Percentiles rank a stretch among this genome's conserved stretches.
Conservation (phyloP, 2,888 invertebrate species). For the Parnassius mnemosyne region DNA sequence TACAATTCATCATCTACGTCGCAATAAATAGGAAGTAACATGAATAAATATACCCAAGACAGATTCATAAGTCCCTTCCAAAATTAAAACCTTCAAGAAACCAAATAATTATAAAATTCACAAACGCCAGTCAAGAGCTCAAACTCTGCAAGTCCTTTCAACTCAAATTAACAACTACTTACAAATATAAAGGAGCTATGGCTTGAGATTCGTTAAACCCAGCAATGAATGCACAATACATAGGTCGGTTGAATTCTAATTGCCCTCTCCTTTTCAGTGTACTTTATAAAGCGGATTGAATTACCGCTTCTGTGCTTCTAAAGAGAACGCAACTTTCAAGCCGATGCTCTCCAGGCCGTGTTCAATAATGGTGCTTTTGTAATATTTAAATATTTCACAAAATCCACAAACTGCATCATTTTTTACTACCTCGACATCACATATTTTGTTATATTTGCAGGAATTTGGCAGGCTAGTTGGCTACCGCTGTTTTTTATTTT, state of each 20-base stretch:
- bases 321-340: constrained; percentile 33
- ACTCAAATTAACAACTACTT: constrained; percentile 24
- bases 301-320: constrained; percentile 30
- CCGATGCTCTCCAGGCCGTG: neutral
- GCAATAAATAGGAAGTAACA: neutral
- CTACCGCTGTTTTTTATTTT: no score
- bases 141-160: constrained; percentile 10
- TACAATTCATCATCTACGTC: neutral
- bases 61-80: neutral
- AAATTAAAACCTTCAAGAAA: constrained; percentile 11
- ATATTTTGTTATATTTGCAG: no score
- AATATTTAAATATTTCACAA: constrained; percentile 5
- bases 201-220: constrained; percentile 10
- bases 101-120: constrained; percentile 12
- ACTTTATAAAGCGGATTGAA: constrained; percentile 32
- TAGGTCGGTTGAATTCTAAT: constrained; percentile 33
- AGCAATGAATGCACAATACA: constrained; percentile 24
- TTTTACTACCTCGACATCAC: no score
- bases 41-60: constrained; percentile 2
- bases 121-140: constrained; percentile 12
- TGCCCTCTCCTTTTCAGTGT: constrained; percentile 34
- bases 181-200: constrained; percentile 10
- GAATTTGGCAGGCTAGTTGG: no score
- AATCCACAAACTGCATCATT: neutral
- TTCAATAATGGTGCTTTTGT: constrained; percentile 13